A percentile compares a stretch with the other conserved stretches of the same genome.
Evolutionary conservation across 2,797 vertebrate species (phyloP).

Genomic region (Prunella strophiata): DNA sequence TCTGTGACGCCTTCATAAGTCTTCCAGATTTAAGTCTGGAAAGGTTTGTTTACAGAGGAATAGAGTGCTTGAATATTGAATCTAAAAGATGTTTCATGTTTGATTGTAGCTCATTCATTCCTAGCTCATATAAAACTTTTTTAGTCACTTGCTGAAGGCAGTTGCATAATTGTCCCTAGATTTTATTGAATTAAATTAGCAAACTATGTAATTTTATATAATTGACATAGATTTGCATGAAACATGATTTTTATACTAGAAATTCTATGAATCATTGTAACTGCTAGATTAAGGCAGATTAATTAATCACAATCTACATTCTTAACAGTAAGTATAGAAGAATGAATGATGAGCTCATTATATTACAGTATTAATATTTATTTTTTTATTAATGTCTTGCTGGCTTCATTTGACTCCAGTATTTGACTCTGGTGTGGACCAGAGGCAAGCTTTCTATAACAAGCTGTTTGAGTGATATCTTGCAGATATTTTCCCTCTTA

Average conservation of each 20-base stretch:
- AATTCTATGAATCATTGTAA: neutral
- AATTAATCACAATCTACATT: constrained; percentile 2
- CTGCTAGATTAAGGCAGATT: neutral
- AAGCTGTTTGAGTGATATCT: neutral
- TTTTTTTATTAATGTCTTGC: neutral
- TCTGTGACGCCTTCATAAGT: neutral
- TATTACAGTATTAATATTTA: neutral
- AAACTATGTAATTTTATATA: neutral
- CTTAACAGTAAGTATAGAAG: neutral
- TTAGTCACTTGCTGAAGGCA: neutral
- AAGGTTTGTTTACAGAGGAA: neutral
- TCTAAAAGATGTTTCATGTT: neutral
- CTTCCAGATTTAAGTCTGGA: neutral
- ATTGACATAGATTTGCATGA: neutral
- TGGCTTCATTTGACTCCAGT: neutral
- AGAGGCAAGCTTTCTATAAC: neutral
- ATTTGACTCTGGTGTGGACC: neutral
- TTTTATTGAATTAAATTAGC: constrained; percentile 23
- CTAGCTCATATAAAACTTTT: neutral
- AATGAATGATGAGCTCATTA: neutral
- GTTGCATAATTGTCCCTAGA: neutral
- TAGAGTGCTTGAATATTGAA: neutral
- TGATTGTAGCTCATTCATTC: neutral
- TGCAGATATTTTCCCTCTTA: neutral
- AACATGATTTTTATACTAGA: neutral